Evolutionary conservation across 2,797 vertebrate genomes (phyloP).

Genomic region (Arctocebus calabarensis): DNA sequence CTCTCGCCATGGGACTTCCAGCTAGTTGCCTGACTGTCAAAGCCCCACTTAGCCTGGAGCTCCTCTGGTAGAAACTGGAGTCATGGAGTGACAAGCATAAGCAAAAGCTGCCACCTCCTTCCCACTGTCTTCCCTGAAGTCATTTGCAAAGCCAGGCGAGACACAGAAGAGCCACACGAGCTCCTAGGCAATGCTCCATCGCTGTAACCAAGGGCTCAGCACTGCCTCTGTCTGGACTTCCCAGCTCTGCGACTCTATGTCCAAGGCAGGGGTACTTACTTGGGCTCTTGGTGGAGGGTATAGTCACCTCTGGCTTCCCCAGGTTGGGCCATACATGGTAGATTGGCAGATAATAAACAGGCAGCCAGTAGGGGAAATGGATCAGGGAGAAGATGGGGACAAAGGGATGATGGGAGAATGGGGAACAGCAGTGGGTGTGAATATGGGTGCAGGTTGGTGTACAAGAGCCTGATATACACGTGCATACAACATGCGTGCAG

Average conservation of each 20-base stretch:
- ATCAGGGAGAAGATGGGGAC: background rate
- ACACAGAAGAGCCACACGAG: fast-evolving
- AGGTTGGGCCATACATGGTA: conserved; percentile 37
- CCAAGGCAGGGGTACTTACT: background rate
- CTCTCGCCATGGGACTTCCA: background rate
- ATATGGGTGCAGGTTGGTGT: background rate
- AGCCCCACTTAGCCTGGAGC: background rate
- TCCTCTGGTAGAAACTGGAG: background rate
- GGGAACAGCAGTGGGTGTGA: background rate
- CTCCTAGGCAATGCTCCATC: background rate
- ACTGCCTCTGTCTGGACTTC: background rate
- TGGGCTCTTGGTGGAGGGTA: background rate
- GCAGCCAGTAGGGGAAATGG: background rate
- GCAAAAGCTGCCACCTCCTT: background rate
- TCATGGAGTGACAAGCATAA: fast-evolving
- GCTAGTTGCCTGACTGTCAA: background rate
- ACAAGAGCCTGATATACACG: background rate
- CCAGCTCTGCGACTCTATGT: background rate
- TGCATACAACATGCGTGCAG: background rate
- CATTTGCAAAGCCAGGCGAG: background rate
- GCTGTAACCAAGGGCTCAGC: background rate
- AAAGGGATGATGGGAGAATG: background rate
- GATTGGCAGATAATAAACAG: background rate
- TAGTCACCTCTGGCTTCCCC: conserved; percentile 10
- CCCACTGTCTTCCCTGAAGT: background rate